Evolutionary conservation across 2,113 vertebrate genomes (phyloP).

Genomic region (Cyanoliseus patagonus): DNA sequence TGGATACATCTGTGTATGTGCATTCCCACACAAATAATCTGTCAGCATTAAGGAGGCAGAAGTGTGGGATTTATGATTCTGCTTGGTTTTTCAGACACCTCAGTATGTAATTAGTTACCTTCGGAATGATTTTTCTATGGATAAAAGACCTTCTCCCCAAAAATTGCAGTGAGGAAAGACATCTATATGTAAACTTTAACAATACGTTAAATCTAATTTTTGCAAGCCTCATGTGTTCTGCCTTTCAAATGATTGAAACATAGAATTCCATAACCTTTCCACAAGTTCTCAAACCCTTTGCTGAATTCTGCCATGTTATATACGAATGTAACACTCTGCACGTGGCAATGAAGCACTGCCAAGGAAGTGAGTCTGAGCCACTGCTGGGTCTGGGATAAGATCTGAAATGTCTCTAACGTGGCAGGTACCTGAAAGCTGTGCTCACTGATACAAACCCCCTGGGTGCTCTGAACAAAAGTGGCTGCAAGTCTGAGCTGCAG

Average conservation of each 20-base stretch:
- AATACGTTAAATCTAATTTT: not conserved
- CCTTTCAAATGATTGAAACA: not conserved
- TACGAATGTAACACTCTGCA: not conserved
- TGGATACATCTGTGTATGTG: not conserved
- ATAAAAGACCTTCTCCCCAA: not conserved
- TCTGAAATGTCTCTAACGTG: not conserved
- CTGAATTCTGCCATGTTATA: not conserved
- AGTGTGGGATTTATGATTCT: not conserved
- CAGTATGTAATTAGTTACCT: not conserved
- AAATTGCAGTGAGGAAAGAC: not conserved
- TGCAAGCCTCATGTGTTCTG: not conserved
- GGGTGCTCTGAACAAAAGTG: slow-evolving; percentile 11
- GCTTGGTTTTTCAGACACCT: not conserved
- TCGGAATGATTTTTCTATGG: not conserved
- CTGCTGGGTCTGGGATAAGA: not conserved
- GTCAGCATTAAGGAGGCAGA: not conserved
- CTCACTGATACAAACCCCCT: not conserved
- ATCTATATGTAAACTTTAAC: not conserved
- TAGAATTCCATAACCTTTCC: not conserved
- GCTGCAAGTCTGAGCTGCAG: not conserved
- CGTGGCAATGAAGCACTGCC: not conserved
- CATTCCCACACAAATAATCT: not conserved
- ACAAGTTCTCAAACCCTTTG: not conserved
- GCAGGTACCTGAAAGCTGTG: not conserved
- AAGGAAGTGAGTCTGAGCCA: not conserved